phyloP scores from a whole-genome alignment of 2,797 vertebrate species.

The Aselliscus stoliczkanus region DNA sequence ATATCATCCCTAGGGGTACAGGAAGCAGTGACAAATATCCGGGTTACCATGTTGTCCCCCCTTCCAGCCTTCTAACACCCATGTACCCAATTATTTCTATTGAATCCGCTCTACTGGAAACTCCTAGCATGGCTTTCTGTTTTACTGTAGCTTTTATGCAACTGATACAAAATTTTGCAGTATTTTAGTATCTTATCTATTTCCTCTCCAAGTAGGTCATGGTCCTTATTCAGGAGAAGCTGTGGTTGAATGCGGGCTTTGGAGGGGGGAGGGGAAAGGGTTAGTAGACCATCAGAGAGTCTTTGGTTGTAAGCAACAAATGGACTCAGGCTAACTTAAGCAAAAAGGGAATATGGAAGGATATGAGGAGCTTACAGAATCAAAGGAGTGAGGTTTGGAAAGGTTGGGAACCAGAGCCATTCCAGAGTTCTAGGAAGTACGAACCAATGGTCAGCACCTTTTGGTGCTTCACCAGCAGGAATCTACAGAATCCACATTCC shows the following conservation, averaged over 20 bases:
- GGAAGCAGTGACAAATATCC: background rate
- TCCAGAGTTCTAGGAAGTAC: slow-evolving; percentile 1
- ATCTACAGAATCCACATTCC: background rate
- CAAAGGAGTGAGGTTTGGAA: background rate
- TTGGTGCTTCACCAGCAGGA: background rate
- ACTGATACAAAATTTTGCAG: background rate
- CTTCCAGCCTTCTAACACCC: background rate
- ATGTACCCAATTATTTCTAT: background rate
- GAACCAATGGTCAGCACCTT: background rate
- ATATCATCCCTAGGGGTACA: background rate
- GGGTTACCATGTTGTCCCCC: background rate
- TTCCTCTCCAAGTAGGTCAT: background rate
- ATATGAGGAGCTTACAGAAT: background rate
- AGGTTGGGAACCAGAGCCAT: background rate
- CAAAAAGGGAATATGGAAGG: background rate
- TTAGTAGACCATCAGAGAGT: background rate
- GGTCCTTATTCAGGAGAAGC: background rate
- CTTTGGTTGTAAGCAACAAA: background rate
- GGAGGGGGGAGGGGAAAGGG: background rate
- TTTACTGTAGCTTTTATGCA: background rate
- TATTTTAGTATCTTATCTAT: background rate
- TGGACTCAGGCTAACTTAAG: background rate
- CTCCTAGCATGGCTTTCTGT: background rate
- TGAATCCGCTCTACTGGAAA: background rate
- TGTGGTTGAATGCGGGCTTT: background rate